A percentile compares a stretch with the other conserved stretches of the same genome.
phyloP scores from a whole-genome alignment of 2,888 invertebrate genomes.

The Latrodectus hesperus region DNA sequence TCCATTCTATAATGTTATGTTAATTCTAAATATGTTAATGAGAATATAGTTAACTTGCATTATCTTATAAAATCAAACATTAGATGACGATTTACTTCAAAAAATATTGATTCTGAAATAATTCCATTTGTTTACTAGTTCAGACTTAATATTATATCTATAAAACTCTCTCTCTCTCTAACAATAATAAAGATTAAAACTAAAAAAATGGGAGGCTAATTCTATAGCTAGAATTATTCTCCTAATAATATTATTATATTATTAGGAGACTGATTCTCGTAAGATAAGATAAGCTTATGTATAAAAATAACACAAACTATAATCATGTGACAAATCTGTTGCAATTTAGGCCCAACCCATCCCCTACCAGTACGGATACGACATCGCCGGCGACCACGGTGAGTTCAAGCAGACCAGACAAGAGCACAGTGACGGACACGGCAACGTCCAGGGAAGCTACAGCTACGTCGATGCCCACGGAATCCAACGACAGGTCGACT shows the following conservation, averaged over 20 bases:
- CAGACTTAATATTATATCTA: no score
- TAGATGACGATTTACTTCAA: no score
- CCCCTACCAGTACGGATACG: conserved; percentile 67
- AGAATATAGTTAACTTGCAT: no score
- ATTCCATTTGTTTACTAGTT: no score
- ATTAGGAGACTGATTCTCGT: not conserved
- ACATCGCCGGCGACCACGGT: conserved; percentile 67
- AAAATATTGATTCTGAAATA: no score
- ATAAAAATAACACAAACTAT: not conserved
- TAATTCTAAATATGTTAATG: no score
- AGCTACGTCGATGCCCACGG: conserved; percentile 63
- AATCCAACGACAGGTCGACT: conserved; percentile 66
- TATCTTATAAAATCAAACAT: no score
- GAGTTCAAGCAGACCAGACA: conserved; percentile 63
- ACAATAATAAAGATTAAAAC: no score
- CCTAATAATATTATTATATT: not conserved
- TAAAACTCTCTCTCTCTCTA: no score
- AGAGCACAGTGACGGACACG: conserved; percentile 65
- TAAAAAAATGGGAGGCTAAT: no score
- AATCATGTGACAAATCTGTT: not conserved
- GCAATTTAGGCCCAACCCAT: conserved; percentile 52
- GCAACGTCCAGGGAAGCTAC: conserved; percentile 67
- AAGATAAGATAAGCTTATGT: not conserved
- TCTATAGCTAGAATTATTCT: not conserved
- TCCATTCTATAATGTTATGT: no score